Percentiles rank a stretch among this genome's conserved stretches.
Conservation (phyloP, 2,888 invertebrate species). For the Cremastinae sp. region DNA sequence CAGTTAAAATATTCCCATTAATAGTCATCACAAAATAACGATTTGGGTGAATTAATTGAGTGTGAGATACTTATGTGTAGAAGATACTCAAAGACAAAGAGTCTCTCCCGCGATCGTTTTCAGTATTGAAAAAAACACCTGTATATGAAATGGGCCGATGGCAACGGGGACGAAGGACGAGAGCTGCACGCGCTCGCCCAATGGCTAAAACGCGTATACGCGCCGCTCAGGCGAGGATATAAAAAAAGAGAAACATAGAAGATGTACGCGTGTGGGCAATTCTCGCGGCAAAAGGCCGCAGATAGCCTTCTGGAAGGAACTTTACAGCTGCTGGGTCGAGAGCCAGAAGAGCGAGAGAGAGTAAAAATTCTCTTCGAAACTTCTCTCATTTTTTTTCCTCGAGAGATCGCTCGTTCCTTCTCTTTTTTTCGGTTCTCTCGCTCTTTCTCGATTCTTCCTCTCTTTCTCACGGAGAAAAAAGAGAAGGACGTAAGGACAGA, state of each 20-base stretch:
- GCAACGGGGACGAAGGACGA: conserved; percentile 56
- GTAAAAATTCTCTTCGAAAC: no score
- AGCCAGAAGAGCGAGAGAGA: conserved; percentile 9
- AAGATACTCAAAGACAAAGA: conserved; percentile 54
- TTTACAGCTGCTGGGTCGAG: conserved; percentile 57
- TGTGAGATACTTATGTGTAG: no score
- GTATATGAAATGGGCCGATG: conserved; percentile 45
- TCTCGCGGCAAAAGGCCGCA: conserved; percentile 48
- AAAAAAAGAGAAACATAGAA: conserved; percentile 13
- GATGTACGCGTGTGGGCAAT: conserved; percentile 59
- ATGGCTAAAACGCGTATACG: conserved; percentile 13
- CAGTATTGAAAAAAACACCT: conserved; percentile 49
- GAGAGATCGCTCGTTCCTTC: conserved; percentile 31
- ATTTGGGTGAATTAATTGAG: no score
- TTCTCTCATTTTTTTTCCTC: not conserved
- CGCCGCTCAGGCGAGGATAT: conserved; percentile 1
- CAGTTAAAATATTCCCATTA: no score
- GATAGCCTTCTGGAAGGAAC: conserved; percentile 57
- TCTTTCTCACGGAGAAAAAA: conserved; percentile 7
- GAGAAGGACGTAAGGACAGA: not conserved
- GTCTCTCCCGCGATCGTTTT: conserved; percentile 25
- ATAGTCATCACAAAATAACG: no score
- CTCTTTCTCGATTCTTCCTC: not conserved
- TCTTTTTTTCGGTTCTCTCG: not conserved
- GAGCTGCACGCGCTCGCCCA: conserved; percentile 52